Base-by-base conservation (phyloP, 2,113 vertebrate genomes). In the Corvus cornix region DNA sequence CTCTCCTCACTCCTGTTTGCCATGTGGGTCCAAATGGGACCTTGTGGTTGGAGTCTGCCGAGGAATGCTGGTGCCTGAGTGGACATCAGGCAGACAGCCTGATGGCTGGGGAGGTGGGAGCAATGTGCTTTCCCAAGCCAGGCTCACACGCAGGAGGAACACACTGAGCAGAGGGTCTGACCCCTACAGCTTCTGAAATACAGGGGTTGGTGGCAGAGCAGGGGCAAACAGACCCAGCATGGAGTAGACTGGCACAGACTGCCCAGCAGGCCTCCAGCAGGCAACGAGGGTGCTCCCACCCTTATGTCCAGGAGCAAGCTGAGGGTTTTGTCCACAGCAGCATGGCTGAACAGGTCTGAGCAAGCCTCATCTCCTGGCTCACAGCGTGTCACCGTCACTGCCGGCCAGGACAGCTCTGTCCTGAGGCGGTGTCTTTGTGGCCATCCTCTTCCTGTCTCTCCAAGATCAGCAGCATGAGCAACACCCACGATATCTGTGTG, bases 361-460 rank as follows among this genome's bases (percentile, higher is more conserved):
- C 77, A 68, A 97, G 88, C 95, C 92, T 93, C 24, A 18, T 96
- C 92, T 96, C 89, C 85, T 73, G 92, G 79, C 93, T 95, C 73
- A 74, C 70, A 30, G 82, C 95, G 94, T 30, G 23, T 86, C 96
- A 89, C 95, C 33, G 74, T 76, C 91, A 93, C 83, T 76, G 70
- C 87, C 31, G 51, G 92, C 90, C 56, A 83, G 80, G 95, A 94
- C 59, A 91, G 84, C 10, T 16, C 46, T 90, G 94, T 85, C 96
- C 95, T 64, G 89, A 81, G 85, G 80, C 92, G 28, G 6, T 20
- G 19, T 46, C 95, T 93, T 81, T 83, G 64, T 17, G 27, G 88
- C 80, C 87, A 79, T 84, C 77, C 82, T 68, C 72, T 74, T 92
- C 87, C 92, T 78, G 56, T 81, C 91, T 85, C 93, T 66, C 87